Percentiles rank a stretch among this genome's conserved stretches.
Conservation (phyloP, 2,113 vertebrate species). For the Arizona elegans region DNA sequence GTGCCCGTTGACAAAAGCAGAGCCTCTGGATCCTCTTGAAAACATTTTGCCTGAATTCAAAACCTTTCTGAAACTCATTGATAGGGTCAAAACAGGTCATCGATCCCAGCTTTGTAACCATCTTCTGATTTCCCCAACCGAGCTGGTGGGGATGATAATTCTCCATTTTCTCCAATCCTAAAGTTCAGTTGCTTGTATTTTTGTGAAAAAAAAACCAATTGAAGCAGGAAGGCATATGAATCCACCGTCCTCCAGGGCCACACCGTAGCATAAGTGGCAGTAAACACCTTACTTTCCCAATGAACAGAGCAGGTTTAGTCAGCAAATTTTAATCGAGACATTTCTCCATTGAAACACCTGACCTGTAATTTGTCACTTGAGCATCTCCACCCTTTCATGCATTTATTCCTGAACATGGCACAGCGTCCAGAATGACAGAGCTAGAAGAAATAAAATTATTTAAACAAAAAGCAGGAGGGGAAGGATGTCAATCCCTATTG, state of each 20-base stretch:
- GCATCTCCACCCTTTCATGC: constrained; percentile 27
- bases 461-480: constrained; percentile 7
- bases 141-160: neutral
- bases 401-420: neutral
- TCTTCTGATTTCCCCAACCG: constrained; percentile 30
- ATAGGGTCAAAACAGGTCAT: constrained; percentile 25
- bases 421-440: neutral
- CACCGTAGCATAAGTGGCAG: fast-evolving
- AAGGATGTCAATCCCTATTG: neutral
- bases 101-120: constrained; percentile 25
- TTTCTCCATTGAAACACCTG: constrained; percentile 18
- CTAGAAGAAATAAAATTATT: neutral
- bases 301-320: neutral
- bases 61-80: constrained; percentile 44
- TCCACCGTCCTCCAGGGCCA: neutral
- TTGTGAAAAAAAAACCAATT: neutral
- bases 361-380: neutral
- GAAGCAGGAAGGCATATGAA: neutral
- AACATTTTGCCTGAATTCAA: neutral
- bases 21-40: constrained; percentile 31
- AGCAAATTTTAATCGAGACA: neutral
- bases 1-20: constrained; percentile 34
- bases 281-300: constrained; percentile 3
- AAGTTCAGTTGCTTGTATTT: neutral
- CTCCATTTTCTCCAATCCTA: constrained; percentile 25